Evolutionary conservation across 2,888 invertebrate species (phyloP).

Genomic region (Erynnis tages): DNA sequence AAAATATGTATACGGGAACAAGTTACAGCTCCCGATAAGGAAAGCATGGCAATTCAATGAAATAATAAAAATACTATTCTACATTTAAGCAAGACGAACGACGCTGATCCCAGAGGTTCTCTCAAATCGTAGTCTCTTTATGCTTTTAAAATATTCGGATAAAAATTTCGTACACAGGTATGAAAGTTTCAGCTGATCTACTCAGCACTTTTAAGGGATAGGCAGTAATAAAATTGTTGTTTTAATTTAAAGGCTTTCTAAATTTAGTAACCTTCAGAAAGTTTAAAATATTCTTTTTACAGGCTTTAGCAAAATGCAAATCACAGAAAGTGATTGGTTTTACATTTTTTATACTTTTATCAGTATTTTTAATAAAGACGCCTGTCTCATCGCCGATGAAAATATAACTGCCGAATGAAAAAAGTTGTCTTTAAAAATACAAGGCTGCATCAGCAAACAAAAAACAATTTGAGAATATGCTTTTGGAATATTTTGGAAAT

Average conservation of each 20-base stretch:
- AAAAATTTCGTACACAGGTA: no score
- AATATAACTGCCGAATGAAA: not conserved
- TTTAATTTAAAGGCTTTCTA: constrained; percentile 21
- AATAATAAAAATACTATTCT: no score
- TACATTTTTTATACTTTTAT: not conserved
- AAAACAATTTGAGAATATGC: not conserved
- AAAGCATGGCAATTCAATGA: no score
- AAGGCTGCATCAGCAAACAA: not conserved
- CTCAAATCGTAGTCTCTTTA: no score
- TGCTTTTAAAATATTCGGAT: no score
- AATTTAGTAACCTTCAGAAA: constrained; percentile 21
- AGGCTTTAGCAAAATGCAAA: constrained; percentile 17
- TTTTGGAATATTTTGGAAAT: no score
- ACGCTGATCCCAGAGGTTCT: no score
- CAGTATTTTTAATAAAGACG: not conserved
- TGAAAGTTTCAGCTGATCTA: no score
- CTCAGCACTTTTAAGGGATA: constrained; percentile 8
- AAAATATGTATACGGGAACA: no score
- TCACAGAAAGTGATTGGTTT: constrained; percentile 3
- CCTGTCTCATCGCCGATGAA: not conserved
- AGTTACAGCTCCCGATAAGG: no score
- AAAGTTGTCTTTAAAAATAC: no score
- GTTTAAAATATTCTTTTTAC: constrained; percentile 20
- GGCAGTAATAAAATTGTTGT: constrained; percentile 17
- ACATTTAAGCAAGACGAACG: no score